Evolutionary conservation across 2,888 invertebrate species (phyloP).

Genomic region (Pterostichus madidus): DNA sequence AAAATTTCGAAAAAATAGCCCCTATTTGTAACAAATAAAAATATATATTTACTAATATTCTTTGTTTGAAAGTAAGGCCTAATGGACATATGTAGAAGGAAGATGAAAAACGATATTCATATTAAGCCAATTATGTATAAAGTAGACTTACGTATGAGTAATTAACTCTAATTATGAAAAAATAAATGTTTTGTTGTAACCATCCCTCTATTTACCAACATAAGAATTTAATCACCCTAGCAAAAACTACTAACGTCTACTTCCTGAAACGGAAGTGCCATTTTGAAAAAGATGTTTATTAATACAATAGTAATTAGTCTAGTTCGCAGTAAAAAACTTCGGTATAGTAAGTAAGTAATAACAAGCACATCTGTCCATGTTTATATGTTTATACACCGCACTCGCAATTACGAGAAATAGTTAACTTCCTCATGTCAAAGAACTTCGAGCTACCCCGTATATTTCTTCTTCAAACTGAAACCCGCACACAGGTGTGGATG

Average conservation of each 20-base stretch:
- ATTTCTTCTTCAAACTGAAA: conserved; percentile 17
- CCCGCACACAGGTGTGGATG: conserved; percentile 44
- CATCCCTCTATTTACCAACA: conserved; percentile 45
- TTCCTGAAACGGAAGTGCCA: conserved; percentile 11
- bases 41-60: too few species aligned
- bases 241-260: conserved; percentile 31
- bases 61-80: too few species aligned
- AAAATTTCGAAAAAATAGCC: too few species aligned
- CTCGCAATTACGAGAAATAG: conserved; percentile 29
- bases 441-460: conserved; percentile 32
- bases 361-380: conserved; percentile 31
- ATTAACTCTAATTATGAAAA: conserved; percentile 37
- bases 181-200: conserved; percentile 46
- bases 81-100: not conserved
- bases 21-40: too few species aligned
- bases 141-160: not conserved
- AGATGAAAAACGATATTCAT: conserved; percentile 17
- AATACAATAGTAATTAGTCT: conserved; percentile 40
- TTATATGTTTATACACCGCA: not conserved
- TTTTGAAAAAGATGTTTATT: conserved; percentile 15
- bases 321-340: not conserved
- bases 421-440: conserved; percentile 25
- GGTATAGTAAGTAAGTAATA: conserved; percentile 3
- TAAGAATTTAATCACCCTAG: conserved; percentile 11
- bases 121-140: conserved; percentile 35